Evolutionary conservation across 2,888 invertebrate species (phyloP).

Genomic region (Tetanocera ferruginea): DNA sequence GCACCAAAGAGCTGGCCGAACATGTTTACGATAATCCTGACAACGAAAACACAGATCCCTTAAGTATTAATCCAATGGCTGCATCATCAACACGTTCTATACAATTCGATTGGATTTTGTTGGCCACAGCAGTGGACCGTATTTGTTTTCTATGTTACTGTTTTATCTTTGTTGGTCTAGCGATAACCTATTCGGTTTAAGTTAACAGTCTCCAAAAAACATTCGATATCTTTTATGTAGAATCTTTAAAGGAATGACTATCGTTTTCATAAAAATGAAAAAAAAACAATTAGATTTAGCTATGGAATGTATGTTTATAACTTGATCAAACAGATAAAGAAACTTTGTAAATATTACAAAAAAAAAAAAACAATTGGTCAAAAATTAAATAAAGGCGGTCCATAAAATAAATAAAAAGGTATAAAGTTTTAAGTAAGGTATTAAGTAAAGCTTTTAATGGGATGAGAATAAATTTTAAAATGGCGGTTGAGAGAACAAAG

Average conservation of each 20-base stretch:
- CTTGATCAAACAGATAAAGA: background rate
- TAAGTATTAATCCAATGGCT: conserved; percentile 53
- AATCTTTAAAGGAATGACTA: background rate
- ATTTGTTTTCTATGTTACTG: conserved; percentile 74
- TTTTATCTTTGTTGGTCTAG: conserved; percentile 71
- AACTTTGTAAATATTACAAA: background rate
- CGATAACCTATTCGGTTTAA: conserved; percentile 59
- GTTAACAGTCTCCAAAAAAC: background rate
- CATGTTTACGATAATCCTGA: conserved; percentile 54
- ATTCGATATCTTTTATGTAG: background rate
- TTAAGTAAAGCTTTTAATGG: too few species aligned
- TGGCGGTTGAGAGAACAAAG: too few species aligned
- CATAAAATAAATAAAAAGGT: too few species aligned
- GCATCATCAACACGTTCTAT: conserved; percentile 58
- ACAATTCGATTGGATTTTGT: conserved; percentile 76
- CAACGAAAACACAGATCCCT: conserved; percentile 51
- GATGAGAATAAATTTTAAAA: too few species aligned
- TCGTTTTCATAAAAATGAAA: background rate
- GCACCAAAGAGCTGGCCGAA: conserved; percentile 59
- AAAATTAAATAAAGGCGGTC: background rate
- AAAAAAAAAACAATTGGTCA: background rate
- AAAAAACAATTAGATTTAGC: background rate
- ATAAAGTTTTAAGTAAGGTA: too few species aligned
- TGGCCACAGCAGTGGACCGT: conserved; percentile 76
- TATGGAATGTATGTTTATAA: background rate